A percentile compares a stretch with the other conserved stretches of the same genome.
These are phyloP conservation scores for Platygyra sinensis DNA, from an alignment of 64 coral and sea anemone genomes.

Conservation along the genomic window DNA sequence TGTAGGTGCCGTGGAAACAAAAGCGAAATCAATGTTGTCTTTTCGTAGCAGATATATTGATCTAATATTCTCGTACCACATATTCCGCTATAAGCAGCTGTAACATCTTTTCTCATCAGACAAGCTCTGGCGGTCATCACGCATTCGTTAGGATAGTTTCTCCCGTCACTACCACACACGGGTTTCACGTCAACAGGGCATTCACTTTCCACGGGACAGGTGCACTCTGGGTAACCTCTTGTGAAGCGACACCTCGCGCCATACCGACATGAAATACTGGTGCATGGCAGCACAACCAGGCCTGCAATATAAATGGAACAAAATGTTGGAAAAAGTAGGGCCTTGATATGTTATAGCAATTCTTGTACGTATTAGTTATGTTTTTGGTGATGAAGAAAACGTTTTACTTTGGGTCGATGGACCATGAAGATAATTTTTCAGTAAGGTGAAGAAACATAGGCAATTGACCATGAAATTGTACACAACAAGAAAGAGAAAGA, in stretches of 20 bases:
- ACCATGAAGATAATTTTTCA: too few species aligned
- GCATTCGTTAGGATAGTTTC: slow-evolving; percentile 76
- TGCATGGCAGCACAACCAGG: slow-evolving; percentile 57
- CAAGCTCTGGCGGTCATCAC: slow-evolving; percentile 82
- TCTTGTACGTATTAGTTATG: too few species aligned
- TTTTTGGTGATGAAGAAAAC: too few species aligned
- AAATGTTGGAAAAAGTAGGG: neutral
- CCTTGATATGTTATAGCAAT: too few species aligned
- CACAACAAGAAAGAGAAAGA: too few species aligned
- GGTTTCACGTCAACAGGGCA: slow-evolving; percentile 33
- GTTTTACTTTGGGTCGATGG: too few species aligned
- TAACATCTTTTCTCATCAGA: slow-evolving; percentile 48
- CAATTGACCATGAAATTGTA: too few species aligned
- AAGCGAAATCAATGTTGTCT: too few species aligned
- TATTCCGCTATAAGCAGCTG: slow-evolving; percentile 49
- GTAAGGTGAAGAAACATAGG: too few species aligned
- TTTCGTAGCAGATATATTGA: too few species aligned
- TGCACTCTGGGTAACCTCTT: slow-evolving; percentile 67
- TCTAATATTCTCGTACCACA: slow-evolving; percentile 48
- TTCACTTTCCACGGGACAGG: slow-evolving; percentile 64
- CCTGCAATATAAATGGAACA: slow-evolving; percentile 24
- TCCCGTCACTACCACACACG: slow-evolving; percentile 45
- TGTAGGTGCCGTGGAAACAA: too few species aligned
- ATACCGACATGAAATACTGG: slow-evolving; percentile 58
- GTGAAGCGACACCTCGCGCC: slow-evolving; percentile 59